Conservation (phyloP, 1,140 invertebrate species). For the Halyomorpha halys region DNA sequence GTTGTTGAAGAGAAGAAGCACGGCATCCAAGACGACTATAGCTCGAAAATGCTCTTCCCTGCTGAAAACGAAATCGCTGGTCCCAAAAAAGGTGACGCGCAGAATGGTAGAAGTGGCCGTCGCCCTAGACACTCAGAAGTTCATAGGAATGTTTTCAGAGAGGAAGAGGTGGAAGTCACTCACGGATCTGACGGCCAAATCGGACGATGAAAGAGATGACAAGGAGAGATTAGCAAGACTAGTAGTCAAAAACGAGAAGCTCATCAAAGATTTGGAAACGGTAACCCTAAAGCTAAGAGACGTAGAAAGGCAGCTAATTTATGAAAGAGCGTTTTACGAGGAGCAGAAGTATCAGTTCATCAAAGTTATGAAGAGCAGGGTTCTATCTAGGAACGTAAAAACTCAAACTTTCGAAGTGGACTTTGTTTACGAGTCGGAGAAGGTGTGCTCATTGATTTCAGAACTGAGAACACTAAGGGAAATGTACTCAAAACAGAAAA, state of each 20-base stretch:
- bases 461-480: neutral
- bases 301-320: neutral
- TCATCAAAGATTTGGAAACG: neutral
- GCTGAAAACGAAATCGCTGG: too few species aligned
- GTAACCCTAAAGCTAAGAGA: slow-evolving; percentile 6
- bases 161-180: too few species aligned
- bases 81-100: too few species aligned
- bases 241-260: neutral
- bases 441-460: neutral
- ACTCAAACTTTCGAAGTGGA: slow-evolving; percentile 2
- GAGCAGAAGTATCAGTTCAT: slow-evolving; percentile 17
- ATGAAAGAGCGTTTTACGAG: slow-evolving; percentile 12
- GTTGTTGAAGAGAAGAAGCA: too few species aligned
- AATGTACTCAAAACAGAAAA: slow-evolving; percentile 3
- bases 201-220: too few species aligned
- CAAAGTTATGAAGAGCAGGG: neutral
- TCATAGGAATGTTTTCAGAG: too few species aligned
- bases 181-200: too few species aligned
- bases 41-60: too few species aligned
- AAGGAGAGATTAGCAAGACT: neutral
- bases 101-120: too few species aligned
- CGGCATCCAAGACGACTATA: too few species aligned
- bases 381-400: neutral
- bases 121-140: too few species aligned
- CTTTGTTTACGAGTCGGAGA: slow-evolving; percentile 15